Base-by-base conservation (phyloP, 2,797 vertebrate species). In the Rachycentron canadum region DNA sequence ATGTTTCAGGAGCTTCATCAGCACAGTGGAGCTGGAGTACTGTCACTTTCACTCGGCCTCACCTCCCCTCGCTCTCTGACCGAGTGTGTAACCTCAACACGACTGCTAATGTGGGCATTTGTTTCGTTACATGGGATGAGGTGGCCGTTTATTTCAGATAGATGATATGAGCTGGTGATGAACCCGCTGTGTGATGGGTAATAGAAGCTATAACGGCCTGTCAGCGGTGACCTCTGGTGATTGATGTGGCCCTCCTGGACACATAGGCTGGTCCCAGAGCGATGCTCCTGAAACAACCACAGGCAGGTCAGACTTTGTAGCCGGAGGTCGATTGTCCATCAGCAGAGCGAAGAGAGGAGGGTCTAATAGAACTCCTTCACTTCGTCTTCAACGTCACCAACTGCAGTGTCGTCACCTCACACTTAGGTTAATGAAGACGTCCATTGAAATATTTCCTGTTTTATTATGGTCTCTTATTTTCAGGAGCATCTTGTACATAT, bases 201-300 rank as follows among this genome's bases (percentile, higher is more conserved):
- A 81, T 64, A 38, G 71, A 65, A 41, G 66, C 69, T 17, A 7
- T 67, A 73, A 78, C 53, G 21, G 52, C 28, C 60, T 53, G 73
- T 60, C 75, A 53, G 40, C 56, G 2, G 40, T 9, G 62, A 74
- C 82, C 72, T 73, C 11, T 73, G 25, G 40, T 81, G 82, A 87
- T 78, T 32, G 80, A 89, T 83, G 76, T 19, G 40, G 26, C 52
- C 0, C 40, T 19, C 1, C 8, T 26, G 59, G 63, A 69, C 21
- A 36, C 26, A 45, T 13, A 23, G 58, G 60, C 41, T 1, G 53
- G 64, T 78, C 58, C 17, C 68, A 67, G 68, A 40, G 40, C 43
- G 4, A 26, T 30, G 2, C 28, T 47, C 26, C 63, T 60, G 40
- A 64, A 67, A 72, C 50, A 1, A 14, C 12, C 10, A 32, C 50